Base-by-base conservation (phyloP, 2,888 invertebrate genomes). In the Pollenia labialis region DNA sequence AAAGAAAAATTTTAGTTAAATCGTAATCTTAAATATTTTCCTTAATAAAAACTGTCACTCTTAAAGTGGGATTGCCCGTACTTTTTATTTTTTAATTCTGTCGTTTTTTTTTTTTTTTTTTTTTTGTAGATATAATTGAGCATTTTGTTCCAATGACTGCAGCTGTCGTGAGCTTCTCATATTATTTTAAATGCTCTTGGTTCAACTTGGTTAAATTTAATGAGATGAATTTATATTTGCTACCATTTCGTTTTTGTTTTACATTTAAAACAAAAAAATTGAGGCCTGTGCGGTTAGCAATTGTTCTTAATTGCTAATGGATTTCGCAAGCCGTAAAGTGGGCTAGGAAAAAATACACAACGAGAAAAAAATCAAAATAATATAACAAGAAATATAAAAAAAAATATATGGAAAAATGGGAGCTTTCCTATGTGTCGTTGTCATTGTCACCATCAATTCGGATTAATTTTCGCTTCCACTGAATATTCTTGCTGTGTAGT, bases 231-330 rank as follows among this genome's bases (percentile, higher is more conserved):
- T 75, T 68, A 69, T 66, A 60, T n/a, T 46, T 68, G 66, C 10
- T 66, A 50, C 18, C 69, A 76, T 82, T 50, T 79, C 14, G 16
- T n/a, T 42, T 40, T 62, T 62, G 44, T 52, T 75, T 50, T 44
- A 72, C 12, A n/a, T 44, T 79, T 72, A 48, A 32, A 32, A 32
- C 4, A 1, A 42, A 66, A 56, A 40, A 40, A 68, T 66, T 52
- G 32, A 74, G 60, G 18, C 46, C 48, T 44, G 52, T 69, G 84
- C n/a, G 84, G 84, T 84, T 23, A 52, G 44, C 56, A 58, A 74
- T 44, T 74, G 46, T 74, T 52, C 60, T 54, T 64, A 62, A 23
- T 18, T 76, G 46, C n/a, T 62, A 77, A 76, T 56, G 71, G 71
- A 48, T 52, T 69, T 76, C 42, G 4, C 42, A 60, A 32, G 12